These are phyloP conservation scores for Acrossocheilus wenchowensis DNA, from an alignment of 2,797 vertebrate genomes.

Conservation along the genomic window DNA sequence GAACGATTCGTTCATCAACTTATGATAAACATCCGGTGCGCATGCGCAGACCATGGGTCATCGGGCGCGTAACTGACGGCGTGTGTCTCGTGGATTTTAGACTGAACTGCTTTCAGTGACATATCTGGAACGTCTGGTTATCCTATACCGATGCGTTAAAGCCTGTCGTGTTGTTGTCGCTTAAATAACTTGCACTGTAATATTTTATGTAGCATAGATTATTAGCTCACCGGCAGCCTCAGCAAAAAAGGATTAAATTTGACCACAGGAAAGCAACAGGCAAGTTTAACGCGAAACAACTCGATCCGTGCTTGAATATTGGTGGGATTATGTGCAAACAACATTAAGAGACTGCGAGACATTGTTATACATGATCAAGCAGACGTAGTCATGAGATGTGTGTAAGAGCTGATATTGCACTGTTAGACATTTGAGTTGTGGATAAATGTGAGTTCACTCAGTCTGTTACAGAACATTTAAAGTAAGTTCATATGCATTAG, in stretches of 20 bases:
- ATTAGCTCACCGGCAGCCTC: background rate
- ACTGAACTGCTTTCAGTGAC: background rate
- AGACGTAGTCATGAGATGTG: background rate
- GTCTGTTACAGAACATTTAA: no score
- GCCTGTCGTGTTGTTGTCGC: background rate
- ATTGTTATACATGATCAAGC: background rate
- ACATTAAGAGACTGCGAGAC: background rate
- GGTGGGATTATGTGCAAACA: background rate
- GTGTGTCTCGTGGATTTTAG: background rate
- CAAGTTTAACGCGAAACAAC: background rate
- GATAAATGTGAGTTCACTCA: background rate
- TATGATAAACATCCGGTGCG: constrained; percentile 19
- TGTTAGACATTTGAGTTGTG: background rate
- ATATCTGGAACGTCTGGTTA: background rate
- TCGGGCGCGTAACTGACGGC: background rate
- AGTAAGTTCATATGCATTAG: no score
- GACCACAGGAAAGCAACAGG: constrained; percentile 14
- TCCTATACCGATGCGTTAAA: background rate
- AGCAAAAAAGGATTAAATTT: background rate
- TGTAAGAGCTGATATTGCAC: no score
- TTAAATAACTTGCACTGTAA: background rate
- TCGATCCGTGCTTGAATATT: background rate
- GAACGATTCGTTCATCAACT: background rate
- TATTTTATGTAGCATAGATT: background rate
- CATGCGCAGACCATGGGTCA: background rate